phyloP scores from a whole-genome alignment of 2,113 vertebrate species.

The Peucedramus taeniatus region DNA sequence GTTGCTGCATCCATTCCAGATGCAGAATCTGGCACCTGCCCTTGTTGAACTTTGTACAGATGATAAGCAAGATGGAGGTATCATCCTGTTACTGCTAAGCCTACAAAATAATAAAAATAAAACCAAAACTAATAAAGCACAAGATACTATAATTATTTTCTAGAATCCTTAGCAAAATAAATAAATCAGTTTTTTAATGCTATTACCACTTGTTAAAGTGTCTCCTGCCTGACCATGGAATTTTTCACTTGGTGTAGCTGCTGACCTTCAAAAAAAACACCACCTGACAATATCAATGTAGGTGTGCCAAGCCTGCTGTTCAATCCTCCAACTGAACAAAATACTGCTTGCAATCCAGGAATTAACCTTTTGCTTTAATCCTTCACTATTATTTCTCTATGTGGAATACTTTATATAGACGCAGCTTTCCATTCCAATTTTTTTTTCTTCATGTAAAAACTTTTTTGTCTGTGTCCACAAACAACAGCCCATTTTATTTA shows the following conservation, averaged over 20 bases:
- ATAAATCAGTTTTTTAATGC: background rate
- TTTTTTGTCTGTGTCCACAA: background rate
- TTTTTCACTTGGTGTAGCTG: background rate
- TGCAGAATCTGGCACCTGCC: accelerated
- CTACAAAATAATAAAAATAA: background rate
- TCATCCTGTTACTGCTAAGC: background rate
- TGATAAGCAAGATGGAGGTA: background rate
- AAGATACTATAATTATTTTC: background rate
- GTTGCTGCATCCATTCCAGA: background rate
- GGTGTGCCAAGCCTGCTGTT: background rate
- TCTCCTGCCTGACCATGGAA: background rate
- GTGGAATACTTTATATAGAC: background rate
- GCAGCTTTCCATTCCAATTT: background rate
- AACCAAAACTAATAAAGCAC: background rate
- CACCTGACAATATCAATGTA: background rate
- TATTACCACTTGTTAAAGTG: background rate
- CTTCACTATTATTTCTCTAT: background rate
- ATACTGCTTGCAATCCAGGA: background rate
- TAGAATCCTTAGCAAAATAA: background rate
- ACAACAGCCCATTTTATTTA: background rate
- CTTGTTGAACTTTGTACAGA: background rate
- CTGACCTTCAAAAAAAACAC: background rate
- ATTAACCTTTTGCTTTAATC: background rate
- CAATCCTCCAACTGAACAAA: background rate
- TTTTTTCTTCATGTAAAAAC: background rate